Evolutionary conservation across 1,140 invertebrate genomes (phyloP).

Genomic region (Pectinophora gossypiella): DNA sequence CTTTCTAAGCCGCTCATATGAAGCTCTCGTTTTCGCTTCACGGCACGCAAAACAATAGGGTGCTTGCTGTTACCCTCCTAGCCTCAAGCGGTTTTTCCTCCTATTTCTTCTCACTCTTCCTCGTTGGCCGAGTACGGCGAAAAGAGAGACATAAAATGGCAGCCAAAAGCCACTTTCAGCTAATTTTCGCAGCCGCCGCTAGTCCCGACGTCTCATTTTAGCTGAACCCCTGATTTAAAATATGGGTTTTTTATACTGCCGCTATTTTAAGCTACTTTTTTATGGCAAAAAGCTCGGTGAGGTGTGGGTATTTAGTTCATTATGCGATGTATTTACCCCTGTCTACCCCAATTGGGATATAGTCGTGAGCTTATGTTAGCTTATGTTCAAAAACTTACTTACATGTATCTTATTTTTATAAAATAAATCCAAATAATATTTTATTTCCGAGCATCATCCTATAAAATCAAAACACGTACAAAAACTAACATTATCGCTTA

Average conservation of each 20-base stretch:
- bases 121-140: constrained; percentile 28
- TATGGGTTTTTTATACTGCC: constrained; percentile 31
- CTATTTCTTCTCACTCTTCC: constrained; percentile 29
- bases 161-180: constrained; percentile 58
- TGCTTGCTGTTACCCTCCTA: constrained; percentile 55
- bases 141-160: constrained; percentile 23
- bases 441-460: too few relatives aligned
- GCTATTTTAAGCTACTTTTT: too few relatives aligned
- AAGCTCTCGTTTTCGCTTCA: constrained; percentile 48
- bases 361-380: too few relatives aligned
- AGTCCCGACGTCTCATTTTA: constrained; percentile 37
- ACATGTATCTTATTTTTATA: too few relatives aligned
- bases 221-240: constrained; percentile 27
- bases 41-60: constrained; percentile 66
- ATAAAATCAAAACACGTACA: too few relatives aligned
- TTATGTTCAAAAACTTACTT: too few relatives aligned
- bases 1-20: constrained; percentile 29
- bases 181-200: constrained; percentile 61
- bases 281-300: too few relatives aligned
- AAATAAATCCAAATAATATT: too few relatives aligned
- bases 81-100: constrained; percentile 57
- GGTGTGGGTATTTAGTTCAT: too few relatives aligned
- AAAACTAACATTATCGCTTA: too few relatives aligned
- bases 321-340: too few relatives aligned
- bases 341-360: too few relatives aligned